Evolutionary conservation across 2,888 invertebrate genomes (phyloP).

Genomic region (Auanema sp.): DNA sequence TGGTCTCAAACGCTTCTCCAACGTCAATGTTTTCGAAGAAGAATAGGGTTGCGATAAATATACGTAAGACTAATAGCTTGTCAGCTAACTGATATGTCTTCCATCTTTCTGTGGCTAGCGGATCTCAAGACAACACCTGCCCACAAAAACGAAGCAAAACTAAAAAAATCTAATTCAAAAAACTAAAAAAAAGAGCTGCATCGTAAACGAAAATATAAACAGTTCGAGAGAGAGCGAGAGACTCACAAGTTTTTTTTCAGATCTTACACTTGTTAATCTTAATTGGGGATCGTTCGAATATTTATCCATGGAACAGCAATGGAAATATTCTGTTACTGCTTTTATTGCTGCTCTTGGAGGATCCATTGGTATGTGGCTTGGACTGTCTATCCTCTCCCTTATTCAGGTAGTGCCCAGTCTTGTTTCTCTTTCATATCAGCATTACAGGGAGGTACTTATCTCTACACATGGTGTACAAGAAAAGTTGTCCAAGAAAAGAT

Average conservation of each 20-base stretch:
- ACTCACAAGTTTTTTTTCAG: slow-evolving; percentile 21
- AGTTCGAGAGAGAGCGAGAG: neutral
- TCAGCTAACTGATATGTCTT: no score
- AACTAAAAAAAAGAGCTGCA: slow-evolving; percentile 3
- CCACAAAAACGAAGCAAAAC: slow-evolving; percentile 2
- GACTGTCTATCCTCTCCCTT: slow-evolving; percentile 60
- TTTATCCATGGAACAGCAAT: slow-evolving; percentile 58
- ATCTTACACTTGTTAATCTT: slow-evolving; percentile 56
- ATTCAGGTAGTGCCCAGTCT: slow-evolving; percentile 46
- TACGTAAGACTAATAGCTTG: no score
- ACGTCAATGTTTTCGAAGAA: no score
- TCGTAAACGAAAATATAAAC: slow-evolving; percentile 13
- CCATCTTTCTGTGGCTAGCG: no score
- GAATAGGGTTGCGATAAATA: no score
- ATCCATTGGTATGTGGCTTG: slow-evolving; percentile 63
- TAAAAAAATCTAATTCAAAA: slow-evolving; percentile 8
- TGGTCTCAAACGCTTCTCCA: no score
- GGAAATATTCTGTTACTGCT: slow-evolving; percentile 50
- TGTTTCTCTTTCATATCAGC: neutral
- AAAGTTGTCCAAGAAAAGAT: slow-evolving; percentile 50
- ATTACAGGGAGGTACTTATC: slow-evolving; percentile 51
- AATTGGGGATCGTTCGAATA: slow-evolving; percentile 63
- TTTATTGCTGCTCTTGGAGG: slow-evolving; percentile 63
- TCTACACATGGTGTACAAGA: slow-evolving; percentile 50
- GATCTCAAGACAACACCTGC: neutral